Evolutionary conservation across 2,797 vertebrate genomes (phyloP).

Genomic region (Sus cebifrons): DNA sequence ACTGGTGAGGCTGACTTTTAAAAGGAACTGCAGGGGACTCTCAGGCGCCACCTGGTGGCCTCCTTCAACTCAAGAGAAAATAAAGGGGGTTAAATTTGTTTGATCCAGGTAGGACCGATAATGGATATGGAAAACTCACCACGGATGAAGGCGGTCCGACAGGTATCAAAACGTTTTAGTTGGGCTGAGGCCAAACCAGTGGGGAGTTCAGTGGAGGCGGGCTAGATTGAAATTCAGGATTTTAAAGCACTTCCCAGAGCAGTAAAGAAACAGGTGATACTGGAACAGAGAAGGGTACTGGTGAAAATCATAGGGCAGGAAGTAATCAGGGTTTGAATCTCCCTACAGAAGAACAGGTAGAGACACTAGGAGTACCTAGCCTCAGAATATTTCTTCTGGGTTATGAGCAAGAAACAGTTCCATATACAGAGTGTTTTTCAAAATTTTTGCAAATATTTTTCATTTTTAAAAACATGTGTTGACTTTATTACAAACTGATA

Average conservation of each 20-base stretch:
- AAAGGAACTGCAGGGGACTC: background rate
- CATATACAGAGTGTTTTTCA: background rate
- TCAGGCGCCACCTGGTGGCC: slow-evolving; percentile 81
- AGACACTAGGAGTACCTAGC: background rate
- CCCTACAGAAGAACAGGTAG: background rate
- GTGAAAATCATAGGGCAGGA: background rate
- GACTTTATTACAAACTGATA: slow-evolving; percentile 39
- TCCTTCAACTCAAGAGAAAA: background rate
- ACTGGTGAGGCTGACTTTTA: background rate
- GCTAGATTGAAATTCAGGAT: background rate
- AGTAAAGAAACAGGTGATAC: background rate
- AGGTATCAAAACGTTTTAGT: background rate
- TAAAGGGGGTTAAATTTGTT: background rate
- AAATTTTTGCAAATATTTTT: background rate
- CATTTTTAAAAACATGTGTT: background rate
- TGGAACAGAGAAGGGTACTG: too few relatives aligned
- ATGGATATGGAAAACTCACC: background rate
- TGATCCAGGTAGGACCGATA: background rate
- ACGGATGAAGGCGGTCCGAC: background rate
- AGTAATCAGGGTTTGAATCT: background rate
- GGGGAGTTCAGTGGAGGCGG: background rate
- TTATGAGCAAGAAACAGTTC: background rate
- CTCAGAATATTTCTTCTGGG: background rate
- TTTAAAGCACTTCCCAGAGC: background rate
- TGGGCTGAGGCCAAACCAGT: background rate